These are phyloP conservation scores for Limnephilus rhombicus DNA, from an alignment of 2,888 invertebrate species.

Conservation along the genomic window DNA sequence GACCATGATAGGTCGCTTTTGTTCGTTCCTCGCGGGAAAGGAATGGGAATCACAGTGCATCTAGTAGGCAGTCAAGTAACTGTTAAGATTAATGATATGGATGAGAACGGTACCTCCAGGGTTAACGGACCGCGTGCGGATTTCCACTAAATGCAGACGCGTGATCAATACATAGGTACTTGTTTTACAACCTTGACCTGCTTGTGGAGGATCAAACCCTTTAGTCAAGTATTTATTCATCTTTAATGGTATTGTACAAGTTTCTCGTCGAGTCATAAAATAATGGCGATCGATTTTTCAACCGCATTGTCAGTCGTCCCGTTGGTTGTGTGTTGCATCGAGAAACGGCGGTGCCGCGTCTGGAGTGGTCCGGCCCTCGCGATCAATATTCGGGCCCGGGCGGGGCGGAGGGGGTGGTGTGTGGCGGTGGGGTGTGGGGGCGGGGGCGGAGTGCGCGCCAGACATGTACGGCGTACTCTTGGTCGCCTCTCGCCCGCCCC, in stretches of 20 bases:
- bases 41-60: neutral
- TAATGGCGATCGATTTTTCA: constrained; percentile 51
- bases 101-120: neutral
- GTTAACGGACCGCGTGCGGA: constrained; percentile 37
- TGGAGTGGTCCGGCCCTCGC: constrained; percentile 73
- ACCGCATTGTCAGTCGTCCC: constrained; percentile 58
- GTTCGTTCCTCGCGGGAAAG: neutral
- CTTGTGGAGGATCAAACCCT: constrained; percentile 43
- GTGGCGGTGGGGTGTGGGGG: constrained; percentile 66
- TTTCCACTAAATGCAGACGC: constrained; percentile 21
- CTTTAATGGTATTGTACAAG: neutral
- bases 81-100: neutral
- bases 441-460: constrained; percentile 77
- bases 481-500: constrained; percentile 60
- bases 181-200: constrained; percentile 50
- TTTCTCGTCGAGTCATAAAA: constrained; percentile 25
- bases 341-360: constrained; percentile 69
- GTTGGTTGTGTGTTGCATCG: constrained; percentile 45
- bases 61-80: neutral
- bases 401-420: constrained; percentile 71
- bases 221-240: neutral
- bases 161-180: constrained; percentile 38
- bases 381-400: constrained; percentile 74
- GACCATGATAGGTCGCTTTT: neutral
- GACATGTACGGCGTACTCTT: constrained; percentile 69